phyloP scores from a whole-genome alignment of 1,140 invertebrate genomes.

The Macrotrachela quadricornifera region DNA sequence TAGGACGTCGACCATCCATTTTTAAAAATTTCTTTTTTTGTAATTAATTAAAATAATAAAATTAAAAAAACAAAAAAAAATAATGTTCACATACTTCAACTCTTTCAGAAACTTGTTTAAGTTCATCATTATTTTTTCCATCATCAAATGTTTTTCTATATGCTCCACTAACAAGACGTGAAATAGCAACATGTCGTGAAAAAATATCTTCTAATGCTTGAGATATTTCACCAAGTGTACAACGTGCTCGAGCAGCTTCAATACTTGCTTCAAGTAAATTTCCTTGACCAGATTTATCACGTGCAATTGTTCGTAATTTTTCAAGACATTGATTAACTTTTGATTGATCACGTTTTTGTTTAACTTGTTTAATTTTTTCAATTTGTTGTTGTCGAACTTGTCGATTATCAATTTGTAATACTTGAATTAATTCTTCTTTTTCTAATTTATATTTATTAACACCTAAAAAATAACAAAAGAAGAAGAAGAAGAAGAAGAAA shows the following conservation, averaged over 20 bases:
- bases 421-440: conserved; percentile 37
- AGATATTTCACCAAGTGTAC: conserved; percentile 43
- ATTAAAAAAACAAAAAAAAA: too few relatives aligned
- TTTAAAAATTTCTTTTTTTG: conserved; percentile 30
- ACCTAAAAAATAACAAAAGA: too few relatives aligned
- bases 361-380: conserved; percentile 31
- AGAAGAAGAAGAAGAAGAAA: too few relatives aligned
- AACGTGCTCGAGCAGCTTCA: conserved; percentile 33
- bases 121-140: conserved; percentile 24
- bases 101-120: conserved; percentile 29
- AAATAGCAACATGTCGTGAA: conserved; percentile 37
- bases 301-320: conserved; percentile 32
- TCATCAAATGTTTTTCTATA: conserved; percentile 38
- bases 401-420: conserved; percentile 40
- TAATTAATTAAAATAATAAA: too few relatives aligned
- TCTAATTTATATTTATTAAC: conserved; percentile 41
- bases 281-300: conserved; percentile 20
- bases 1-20: conserved; percentile 38
- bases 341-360: conserved; percentile 15
- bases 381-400: conserved; percentile 37
- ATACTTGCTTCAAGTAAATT: conserved; percentile 39
- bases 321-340: conserved; percentile 25
- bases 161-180: conserved; percentile 41
- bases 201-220: conserved; percentile 40
- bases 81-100: conserved; percentile 16